phyloP scores from a whole-genome alignment of 2,113 vertebrate species.

The Nanorana parkeri region DNA sequence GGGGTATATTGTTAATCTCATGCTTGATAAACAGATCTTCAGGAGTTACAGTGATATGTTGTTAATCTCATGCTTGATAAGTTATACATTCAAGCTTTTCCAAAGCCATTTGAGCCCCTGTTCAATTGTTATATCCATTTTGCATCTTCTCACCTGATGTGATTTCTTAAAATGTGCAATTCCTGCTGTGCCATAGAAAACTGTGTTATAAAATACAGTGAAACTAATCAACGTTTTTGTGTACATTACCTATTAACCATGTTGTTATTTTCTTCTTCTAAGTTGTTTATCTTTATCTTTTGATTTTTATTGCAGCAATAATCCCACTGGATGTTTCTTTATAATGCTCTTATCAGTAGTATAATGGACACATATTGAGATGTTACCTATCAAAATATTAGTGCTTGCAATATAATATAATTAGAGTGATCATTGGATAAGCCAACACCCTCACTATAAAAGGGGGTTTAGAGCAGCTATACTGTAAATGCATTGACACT shows the following conservation, averaged over 20 bases:
- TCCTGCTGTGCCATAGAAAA: slow-evolving; percentile 34
- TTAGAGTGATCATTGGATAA: too few species aligned
- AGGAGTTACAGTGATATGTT: slow-evolving; percentile 39
- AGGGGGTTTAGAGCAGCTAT: too few species aligned
- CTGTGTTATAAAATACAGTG: slow-evolving; percentile 5
- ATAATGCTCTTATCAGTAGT: neutral
- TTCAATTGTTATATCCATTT: neutral
- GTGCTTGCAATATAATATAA: too few species aligned
- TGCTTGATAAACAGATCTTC: slow-evolving; percentile 50
- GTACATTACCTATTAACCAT: neutral
- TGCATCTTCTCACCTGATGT: slow-evolving; percentile 23
- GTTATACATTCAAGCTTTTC: slow-evolving; percentile 54
- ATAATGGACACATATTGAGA: neutral
- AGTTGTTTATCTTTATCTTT: neutral
- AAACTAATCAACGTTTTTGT: neutral
- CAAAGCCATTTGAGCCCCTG: slow-evolving; percentile 8
- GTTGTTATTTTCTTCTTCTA: neutral
- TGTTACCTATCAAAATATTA: too few species aligned
- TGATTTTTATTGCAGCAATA: neutral
- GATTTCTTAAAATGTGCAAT: slow-evolving; percentile 4
- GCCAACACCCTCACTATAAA: too few species aligned
- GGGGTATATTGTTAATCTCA: slow-evolving; percentile 46
- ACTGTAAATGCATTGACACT: too few species aligned
- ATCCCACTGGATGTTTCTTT: neutral
- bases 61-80: slow-evolving; percentile 54